Percentiles rank a stretch among this genome's conserved stretches.
phyloP scores from a whole-genome alignment of 2,113 vertebrate genomes.

The Polyodon spathula region DNA sequence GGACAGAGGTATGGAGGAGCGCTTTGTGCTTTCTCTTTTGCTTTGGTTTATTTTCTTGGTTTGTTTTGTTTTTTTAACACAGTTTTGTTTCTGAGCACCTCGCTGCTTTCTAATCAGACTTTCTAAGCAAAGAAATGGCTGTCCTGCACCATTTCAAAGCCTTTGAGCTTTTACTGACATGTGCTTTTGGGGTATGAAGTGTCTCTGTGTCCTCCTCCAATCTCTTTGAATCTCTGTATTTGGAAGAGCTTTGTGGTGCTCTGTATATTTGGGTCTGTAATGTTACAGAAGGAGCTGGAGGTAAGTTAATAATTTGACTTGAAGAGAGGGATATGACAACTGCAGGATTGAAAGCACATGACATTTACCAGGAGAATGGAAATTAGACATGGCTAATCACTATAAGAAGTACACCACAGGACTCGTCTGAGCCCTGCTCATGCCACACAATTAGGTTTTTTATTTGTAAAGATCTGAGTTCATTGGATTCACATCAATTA shows the following conservation, averaged over 20 bases:
- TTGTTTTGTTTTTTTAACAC: not conserved
- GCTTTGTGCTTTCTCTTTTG: no score
- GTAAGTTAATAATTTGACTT: not conserved
- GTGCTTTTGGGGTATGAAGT: not conserved
- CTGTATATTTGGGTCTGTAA: slow-evolving; percentile 10
- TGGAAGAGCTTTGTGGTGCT: not conserved
- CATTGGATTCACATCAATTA: not conserved
- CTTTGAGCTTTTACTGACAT: not conserved
- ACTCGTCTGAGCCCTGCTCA: not conserved
- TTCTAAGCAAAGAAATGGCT: not conserved
- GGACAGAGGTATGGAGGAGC: slow-evolving; percentile 72
- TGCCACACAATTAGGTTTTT: slow-evolving; percentile 11
- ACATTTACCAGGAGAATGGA: slow-evolving; percentile 5
- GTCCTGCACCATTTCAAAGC: not conserved
- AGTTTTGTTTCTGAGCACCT: no score
- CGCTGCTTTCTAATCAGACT: not conserved
- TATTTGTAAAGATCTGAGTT: not conserved
- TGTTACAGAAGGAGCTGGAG: not conserved
- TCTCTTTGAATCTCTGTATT: not conserved
- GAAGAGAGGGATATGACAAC: not conserved
- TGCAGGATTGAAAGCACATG: not conserved
- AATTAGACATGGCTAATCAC: slow-evolving; percentile 8
- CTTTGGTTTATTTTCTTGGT: not conserved
- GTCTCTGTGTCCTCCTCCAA: not conserved
- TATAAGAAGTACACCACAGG: not conserved